phyloP scores from a whole-genome alignment of 2,113 vertebrate species.

The pig (Sus scrofa) region DNA sequence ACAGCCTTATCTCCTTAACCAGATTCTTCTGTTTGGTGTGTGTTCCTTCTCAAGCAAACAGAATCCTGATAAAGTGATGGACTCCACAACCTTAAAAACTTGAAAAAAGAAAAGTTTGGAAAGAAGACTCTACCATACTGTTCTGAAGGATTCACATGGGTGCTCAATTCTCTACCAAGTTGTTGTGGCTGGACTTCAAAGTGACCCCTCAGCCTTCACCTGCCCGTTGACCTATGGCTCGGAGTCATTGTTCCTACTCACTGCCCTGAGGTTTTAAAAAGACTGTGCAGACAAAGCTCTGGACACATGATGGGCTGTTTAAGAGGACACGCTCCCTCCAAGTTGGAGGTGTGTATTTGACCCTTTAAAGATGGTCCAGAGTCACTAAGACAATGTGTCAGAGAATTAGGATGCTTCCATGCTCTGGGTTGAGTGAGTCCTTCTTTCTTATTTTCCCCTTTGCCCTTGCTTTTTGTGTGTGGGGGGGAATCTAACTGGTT shows the following conservation, averaged over 20 bases:
- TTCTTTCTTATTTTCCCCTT: background rate
- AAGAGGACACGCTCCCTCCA: background rate
- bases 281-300: background rate
- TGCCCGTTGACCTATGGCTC: rapidly evolving
- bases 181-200: background rate
- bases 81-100: background rate
- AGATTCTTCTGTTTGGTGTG: background rate
- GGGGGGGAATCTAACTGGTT: background rate
- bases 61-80: conserved; percentile 8
- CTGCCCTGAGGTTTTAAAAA: background rate
- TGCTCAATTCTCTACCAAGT: background rate
- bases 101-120: background rate
- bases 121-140: background rate
- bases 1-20: background rate
- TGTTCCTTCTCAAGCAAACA: background rate
- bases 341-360: too few species aligned
- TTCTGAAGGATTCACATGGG: background rate
- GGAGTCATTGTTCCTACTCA: background rate
- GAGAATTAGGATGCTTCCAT: too few species aligned
- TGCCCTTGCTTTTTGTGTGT: background rate
- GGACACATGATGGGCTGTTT: rapidly evolving
- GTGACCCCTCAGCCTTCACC: background rate
- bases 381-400: background rate
- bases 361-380: background rate
- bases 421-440: background rate